These are phyloP conservation scores for Autographa gamma DNA, from an alignment of 2,888 invertebrate genomes.

Conservation along the genomic window DNA sequence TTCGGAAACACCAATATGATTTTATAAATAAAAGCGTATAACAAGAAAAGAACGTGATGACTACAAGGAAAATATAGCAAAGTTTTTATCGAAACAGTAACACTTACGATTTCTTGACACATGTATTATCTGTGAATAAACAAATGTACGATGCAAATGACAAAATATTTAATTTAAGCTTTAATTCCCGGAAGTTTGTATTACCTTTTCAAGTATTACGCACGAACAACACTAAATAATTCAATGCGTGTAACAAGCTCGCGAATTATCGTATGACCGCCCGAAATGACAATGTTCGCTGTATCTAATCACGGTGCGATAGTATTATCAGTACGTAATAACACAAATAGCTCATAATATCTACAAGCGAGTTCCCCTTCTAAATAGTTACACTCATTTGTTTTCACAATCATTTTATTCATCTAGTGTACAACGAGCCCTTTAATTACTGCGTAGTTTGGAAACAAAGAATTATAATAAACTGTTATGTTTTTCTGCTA, in stretches of 20 bases:
- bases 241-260: slow-evolving; percentile 33
- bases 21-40: background rate
- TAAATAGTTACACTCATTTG: slow-evolving; percentile 22
- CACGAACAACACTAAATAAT: slow-evolving; percentile 39
- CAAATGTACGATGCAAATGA: background rate
- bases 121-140: slow-evolving; percentile 9
- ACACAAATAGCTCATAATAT: slow-evolving; percentile 54
- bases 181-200: slow-evolving; percentile 23
- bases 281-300: slow-evolving; percentile 60
- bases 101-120: slow-evolving; percentile 34
- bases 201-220: slow-evolving; percentile 37
- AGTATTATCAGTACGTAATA: slow-evolving; percentile 61
- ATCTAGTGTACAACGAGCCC: background rate
- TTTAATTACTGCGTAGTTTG: background rate
- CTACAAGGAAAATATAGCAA: slow-evolving; percentile 2
- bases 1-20: background rate
- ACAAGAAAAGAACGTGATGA: too few species aligned
- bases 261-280: slow-evolving; percentile 56
- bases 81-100: background rate
- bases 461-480: background rate
- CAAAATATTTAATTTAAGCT: slow-evolving; percentile 6
- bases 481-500: background rate
- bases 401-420: background rate
- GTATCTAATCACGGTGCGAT: slow-evolving; percentile 67
- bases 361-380: slow-evolving; percentile 37